Percentiles rank a stretch among this genome's conserved stretches.
phyloP scores from a whole-genome alignment of 1,140 invertebrate genomes.

The Brachionus manjavacas region DNA sequence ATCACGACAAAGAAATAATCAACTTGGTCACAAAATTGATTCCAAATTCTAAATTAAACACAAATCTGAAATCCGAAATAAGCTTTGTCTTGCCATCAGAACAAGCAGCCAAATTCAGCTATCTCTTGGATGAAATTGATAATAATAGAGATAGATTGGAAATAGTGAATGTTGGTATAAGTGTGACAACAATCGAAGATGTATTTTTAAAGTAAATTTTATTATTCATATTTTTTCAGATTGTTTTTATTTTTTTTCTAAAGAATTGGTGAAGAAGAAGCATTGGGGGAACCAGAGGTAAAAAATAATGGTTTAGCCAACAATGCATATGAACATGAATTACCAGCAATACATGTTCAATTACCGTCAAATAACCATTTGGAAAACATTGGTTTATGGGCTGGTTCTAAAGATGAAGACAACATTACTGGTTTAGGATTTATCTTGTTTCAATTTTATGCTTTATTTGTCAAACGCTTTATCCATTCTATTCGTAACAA shows the following conservation, averaged over 20 bases:
- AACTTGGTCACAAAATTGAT: conserved; percentile 48
- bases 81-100: conserved; percentile 55
- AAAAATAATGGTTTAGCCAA: neutral
- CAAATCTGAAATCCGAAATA: conserved; percentile 52
- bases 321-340: neutral
- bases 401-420: conserved; percentile 16
- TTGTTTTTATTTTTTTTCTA: neutral
- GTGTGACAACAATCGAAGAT: conserved; percentile 87
- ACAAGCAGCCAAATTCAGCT: conserved; percentile 49
- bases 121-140: conserved; percentile 67
- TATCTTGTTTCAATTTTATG: conserved; percentile 53
- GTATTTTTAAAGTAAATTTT: conserved; percentile 58
- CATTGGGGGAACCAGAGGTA: neutral
- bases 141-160: conserved; percentile 60
- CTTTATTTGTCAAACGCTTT: conserved; percentile 56
- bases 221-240: neutral
- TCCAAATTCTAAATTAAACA: conserved; percentile 49
- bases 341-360: neutral
- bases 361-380: neutral
- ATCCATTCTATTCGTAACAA: conserved; percentile 56
- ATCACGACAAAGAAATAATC: conserved; percentile 18
- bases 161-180: conserved; percentile 76
- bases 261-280: conserved; percentile 15
- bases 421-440: conserved; percentile 37
- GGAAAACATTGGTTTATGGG: conserved; percentile 19